Base-by-base conservation (phyloP, 2,888 invertebrate genomes). In the Platycnemis pennipes region DNA sequence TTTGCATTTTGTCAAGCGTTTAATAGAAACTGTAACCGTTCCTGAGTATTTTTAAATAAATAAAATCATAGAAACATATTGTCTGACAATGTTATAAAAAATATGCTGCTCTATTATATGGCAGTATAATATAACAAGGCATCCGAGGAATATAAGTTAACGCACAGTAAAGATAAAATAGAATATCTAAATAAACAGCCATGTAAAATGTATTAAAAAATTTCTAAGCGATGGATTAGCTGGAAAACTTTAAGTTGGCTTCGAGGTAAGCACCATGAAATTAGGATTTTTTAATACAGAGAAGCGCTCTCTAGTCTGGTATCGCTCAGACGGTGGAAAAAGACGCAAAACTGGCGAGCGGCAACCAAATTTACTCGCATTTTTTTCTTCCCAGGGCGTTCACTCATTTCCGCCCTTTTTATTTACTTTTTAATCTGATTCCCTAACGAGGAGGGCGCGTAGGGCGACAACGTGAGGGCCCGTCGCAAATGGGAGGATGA, bases 381-480 rank as follows among this genome's bases (percentile, higher is more conserved):
- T 37, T 77, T 77, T 77, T 13, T 7, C 11, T 16, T 31, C 37
- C 0, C 31, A 1, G 31, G 77, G 22, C 77, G 37, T 37, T 26
- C 77, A 5, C 37, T 13, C 77, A 26, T 77, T 77, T 37, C 1
- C 77, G 3, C 31, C 8, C 37, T 31, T 37, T n/a, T 4, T 37
- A 37, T 5, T 37, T 77, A 77, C 77, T 77, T 77, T 77, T 77
- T 77, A 77, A 77, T 77, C 37, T 77, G 77, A 77, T 77, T 63
- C 45, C 44, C 63, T 91, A 69, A 69, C 63, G 89, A 89, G 89
- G 44, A 56, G 42, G 56, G 56, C n/a, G 44, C 63, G 37, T 44
- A 42, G 42, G 42, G 42, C 37, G 53, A 49, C 56, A 46, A 56
- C 22, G 26, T 22, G 63, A n/a, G 63, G 44, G 44, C 26, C 44